Base-by-base conservation (phyloP, 2,888 invertebrate genomes). In the Heteromurus nitidus region DNA sequence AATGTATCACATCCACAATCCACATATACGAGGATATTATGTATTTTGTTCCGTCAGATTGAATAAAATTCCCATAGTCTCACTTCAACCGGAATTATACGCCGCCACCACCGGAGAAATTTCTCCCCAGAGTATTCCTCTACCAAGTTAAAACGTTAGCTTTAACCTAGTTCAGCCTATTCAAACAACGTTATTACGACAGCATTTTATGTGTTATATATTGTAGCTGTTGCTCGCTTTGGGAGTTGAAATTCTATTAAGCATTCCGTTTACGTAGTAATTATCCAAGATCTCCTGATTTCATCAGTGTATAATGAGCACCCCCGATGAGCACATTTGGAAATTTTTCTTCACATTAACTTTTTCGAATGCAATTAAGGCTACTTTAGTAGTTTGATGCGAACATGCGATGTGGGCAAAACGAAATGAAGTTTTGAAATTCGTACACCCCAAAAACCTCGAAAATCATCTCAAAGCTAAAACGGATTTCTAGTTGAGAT, bases 401-500 rank as follows among this genome's bases (percentile, higher is more conserved):
- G n/a, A n/a, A n/a, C n/a, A n/a, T n/a, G n/a, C n/a, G n/a, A n/a
- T n/a, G n/a, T n/a, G n/a, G n/a, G n/a, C n/a, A n/a, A 13, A 13
- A 36, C 13, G 36, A 36, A 13, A 5, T 47, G 47, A 16, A 11
- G 47, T 47, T 47, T 47, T 36, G n/a, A n/a, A n/a, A 9, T 36
- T 36, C 7, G 36, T 36, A 36, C 13, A 36, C 13, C 36, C 36
- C 36, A 36, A 36, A 36, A 36, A 36, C 13, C 36, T 36, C 36
- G 36, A n/a, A n/a, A n/a, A n/a, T n/a, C 44, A 44, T n/a, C n/a
- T 44, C 7, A 55, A 55, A 55, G 55, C n/a, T n/a, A n/a, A n/a
- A n/a, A n/a, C 55, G 55, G 55, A 55, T 55, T 26, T 55, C 55
- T 55, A 9, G 24, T 55, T 55, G 55, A 55, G 20, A 55, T 55